Base-by-base conservation (phyloP, 2,888 invertebrate genomes). In the Pachymerium ferrugineum region DNA sequence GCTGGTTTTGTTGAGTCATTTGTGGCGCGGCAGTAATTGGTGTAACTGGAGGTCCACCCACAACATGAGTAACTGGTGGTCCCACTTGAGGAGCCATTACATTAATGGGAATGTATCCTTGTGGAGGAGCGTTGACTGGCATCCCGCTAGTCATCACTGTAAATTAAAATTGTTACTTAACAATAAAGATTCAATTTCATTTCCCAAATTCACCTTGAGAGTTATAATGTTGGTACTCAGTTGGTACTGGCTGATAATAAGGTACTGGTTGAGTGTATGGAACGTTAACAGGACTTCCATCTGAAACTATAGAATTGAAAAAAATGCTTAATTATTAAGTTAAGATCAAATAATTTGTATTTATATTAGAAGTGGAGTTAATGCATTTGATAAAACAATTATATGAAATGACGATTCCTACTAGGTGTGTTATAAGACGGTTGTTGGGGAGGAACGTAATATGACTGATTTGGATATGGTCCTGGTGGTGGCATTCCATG, bases 401-500 rank as follows among this genome's bases (percentile, higher is more conserved):
- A n/a, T n/a, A n/a, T n/a, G n/a, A n/a, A n/a, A n/a, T n/a, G n/a
- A n/a, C n/a, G n/a, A n/a, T n/a, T n/a, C n/a, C n/a, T n/a, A n/a
- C n/a, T n/a, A n/a, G n/a, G n/a, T n/a, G n/a, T n/a, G 25, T 33
- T 47, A 28, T 42, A 47, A 8, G 29, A 3, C 67, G 62, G 73
- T 31, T 30, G 67, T 22, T n/a, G n/a, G n/a, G n/a, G n/a, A n/a
- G n/a, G n/a, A n/a, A n/a, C n/a, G n/a, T n/a, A n/a, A n/a, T n/a
- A n/a, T n/a, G n/a, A n/a, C n/a, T n/a, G n/a, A n/a, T n/a, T n/a
- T n/a, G n/a, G n/a, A n/a, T n/a, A n/a, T n/a, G n/a, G n/a, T n/a
- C n/a, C n/a, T n/a, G n/a, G n/a, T n/a, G n/a, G n/a, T n/a, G 81
- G 86, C 88, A 91, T 89, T 22, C 54, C 73, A 67, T 81, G 62